Base-by-base conservation (phyloP, 1,140 invertebrate species). In the Lepidurus arcticus region DNA sequence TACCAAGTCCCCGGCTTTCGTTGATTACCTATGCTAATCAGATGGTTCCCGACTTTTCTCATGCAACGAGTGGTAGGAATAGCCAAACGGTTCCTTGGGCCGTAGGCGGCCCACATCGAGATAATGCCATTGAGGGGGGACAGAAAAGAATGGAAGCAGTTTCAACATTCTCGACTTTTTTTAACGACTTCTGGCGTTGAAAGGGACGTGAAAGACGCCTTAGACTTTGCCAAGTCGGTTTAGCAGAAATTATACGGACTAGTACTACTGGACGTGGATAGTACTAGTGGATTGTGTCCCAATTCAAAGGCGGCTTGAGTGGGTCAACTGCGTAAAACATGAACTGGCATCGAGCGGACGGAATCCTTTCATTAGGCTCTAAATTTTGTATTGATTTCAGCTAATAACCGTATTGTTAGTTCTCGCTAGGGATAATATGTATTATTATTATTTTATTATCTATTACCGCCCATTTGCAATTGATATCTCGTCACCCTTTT, bases 21-120 rank as follows among this genome's bases (percentile, higher is more conserved):
- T 65, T 65, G 53, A 65, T 65, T 65, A 65, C 53, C 53, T 65
- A 65, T 65, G 53, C 53, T 65, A 65, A 65, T 65, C 53, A 65
- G 53, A 65, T 65, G 53, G 53, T 65, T 65, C 53, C 53, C 53
- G 34, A 65, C 53, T 65, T 65, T 65, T 21, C 53, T 21, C 53
- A 16, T 65, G 21, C 9, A 65, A 65, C 16, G 21, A 21, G 53
- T 21, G 53, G 53, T 16, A n/a, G n/a, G 53, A 65, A 65, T 65
- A 65, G 53, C 53, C 53, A 65, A 65, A 65, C 53, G 53, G 53
- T 21, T 65, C 53, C 53, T n/a, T 65, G 53, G 16, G 53, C 53
- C 53, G 9, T 65, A n/a, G 53, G n/a, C 21, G 21, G 16, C 53
- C 53, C 53, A 65, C 53, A 16, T 13, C n/a, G 53, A 9, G 53